phyloP scores from a whole-genome alignment of 2,888 invertebrate species.

The Asteroscopus sphinx region DNA sequence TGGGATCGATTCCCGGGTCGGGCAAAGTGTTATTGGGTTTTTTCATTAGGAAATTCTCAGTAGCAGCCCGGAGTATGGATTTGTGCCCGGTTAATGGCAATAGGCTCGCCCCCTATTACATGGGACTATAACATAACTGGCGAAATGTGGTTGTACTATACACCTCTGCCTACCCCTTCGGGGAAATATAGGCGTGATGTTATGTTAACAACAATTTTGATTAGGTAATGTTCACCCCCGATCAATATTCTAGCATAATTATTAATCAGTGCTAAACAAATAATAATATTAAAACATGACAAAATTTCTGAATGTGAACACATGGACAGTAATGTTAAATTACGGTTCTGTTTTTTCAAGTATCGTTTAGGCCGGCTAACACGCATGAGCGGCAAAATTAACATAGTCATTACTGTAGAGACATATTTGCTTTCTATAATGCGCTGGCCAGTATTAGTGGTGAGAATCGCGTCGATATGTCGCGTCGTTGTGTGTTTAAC shows the following conservation, averaged over 20 bases:
- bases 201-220: too few species aligned
- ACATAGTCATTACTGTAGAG: constrained; percentile 67
- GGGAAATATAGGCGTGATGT: too few species aligned
- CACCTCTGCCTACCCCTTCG: too few species aligned
- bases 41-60: too few species aligned
- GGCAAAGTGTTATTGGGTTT: too few species aligned
- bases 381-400: constrained; percentile 62
- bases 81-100: too few species aligned
- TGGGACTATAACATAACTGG: too few species aligned
- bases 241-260: neutral
- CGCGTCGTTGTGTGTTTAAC: constrained; percentile 70
- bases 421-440: constrained; percentile 71
- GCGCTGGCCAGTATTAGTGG: constrained; percentile 55
- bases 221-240: neutral
- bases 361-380: constrained; percentile 55
- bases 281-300: constrained; percentile 2
- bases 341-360: constrained; percentile 53
- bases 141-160: too few species aligned
- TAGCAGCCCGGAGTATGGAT: too few species aligned
- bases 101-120: too few species aligned
- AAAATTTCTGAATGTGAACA: constrained; percentile 31
- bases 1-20: too few species aligned
- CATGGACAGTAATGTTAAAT: constrained; percentile 43
- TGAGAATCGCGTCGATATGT: constrained; percentile 67
- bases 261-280: constrained; percentile 4